Conservation (phyloP, 1,140 invertebrate genomes). For the Neodiprion fabricii region DNA sequence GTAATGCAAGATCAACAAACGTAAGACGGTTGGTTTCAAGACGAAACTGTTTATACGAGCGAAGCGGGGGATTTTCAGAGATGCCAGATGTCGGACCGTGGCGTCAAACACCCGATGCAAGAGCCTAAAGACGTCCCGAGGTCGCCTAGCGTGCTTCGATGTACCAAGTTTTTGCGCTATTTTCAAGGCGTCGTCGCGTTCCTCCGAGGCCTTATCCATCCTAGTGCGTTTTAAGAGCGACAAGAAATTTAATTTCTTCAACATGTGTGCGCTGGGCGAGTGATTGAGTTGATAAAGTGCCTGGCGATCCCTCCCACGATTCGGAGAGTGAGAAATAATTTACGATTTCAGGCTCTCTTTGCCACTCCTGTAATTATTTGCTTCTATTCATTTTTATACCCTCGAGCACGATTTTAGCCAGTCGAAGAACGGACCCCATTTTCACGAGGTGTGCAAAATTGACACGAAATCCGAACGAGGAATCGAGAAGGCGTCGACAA, state of each 20-base stretch:
- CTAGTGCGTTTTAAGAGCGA: not conserved
- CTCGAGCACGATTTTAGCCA: not conserved
- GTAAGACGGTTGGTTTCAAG: not conserved
- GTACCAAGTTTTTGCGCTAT: not conserved
- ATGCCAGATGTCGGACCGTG: not conserved
- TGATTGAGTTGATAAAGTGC: constrained; percentile 4
- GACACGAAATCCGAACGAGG: no score
- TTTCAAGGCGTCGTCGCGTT: not conserved
- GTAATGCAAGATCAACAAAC: not conserved
- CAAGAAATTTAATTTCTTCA: constrained; percentile 8
- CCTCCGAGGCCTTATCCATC: not conserved
- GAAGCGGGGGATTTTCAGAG: not conserved
- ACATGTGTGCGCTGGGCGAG: not conserved
- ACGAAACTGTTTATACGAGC: not conserved
- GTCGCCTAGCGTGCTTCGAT: not conserved
- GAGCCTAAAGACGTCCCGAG: no score
- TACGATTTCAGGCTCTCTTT: not conserved
- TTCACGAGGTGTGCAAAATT: no score
- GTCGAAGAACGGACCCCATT: not conserved
- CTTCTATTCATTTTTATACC: not conserved
- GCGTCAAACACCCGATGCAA: not conserved
- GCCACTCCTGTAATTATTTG: not conserved
- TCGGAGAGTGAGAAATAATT: not conserved
- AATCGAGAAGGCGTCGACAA: no score
- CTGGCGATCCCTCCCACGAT: not conserved